Conservation (phyloP, 1,140 invertebrate species). For the Schlechtendalia chinensis region DNA sequence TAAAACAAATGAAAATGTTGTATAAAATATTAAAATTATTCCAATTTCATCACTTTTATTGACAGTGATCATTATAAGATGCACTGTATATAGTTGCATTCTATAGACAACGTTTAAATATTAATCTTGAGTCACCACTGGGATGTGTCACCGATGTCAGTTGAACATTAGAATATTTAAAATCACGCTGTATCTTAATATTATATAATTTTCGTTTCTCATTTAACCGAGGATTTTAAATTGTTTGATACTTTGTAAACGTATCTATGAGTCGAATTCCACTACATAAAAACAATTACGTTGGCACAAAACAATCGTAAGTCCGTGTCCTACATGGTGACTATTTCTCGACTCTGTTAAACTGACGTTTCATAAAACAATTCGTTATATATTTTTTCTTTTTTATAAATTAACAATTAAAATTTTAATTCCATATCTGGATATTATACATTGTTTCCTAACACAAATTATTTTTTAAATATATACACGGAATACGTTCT, state of each 20-base stretch:
- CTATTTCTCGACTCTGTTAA: not conserved
- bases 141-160: not conserved
- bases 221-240: not conserved
- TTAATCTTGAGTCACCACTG: not conserved
- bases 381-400: not conserved
- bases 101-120: not conserved
- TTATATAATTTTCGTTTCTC: not conserved
- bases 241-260: not conserved
- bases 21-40: not conserved
- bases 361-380: not conserved
- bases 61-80: not conserved
- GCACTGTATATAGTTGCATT: not conserved
- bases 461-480: too few relatives aligned
- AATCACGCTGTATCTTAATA: constrained; percentile 7
- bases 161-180: constrained; percentile 26
- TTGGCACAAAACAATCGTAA: not conserved
- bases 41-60: not conserved
- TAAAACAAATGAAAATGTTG: not conserved
- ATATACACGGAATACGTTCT: too few relatives aligned
- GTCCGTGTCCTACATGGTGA: too few relatives aligned
- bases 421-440: too few relatives aligned
- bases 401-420: too few relatives aligned
- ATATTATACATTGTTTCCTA: too few relatives aligned
- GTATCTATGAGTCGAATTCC: not conserved
- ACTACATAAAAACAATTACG: not conserved